Evolutionary conservation across 2,888 invertebrate species (phyloP), one percentile per base, ranked within the genome.

Genomic region (Eugnorisma glareosa): DNA sequence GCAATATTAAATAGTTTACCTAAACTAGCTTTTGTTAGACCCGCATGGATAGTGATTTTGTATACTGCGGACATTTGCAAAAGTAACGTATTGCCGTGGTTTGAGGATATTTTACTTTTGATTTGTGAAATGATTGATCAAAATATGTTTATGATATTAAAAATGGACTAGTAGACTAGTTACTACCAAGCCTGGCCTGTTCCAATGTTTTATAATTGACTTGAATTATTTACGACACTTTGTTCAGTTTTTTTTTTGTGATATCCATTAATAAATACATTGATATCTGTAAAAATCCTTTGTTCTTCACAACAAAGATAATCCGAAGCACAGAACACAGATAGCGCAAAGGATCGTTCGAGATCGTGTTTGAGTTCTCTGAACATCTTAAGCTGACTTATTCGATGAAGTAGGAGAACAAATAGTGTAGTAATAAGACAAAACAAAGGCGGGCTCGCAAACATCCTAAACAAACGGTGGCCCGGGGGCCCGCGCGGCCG

Each of bases 381-480:
- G 74, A 83, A 83, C 81, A 88, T 88, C 84, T 84, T 86, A 81
- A 85, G 85, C 87, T 81, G 87, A 85, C 87, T 88, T 87, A 87
- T 85, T 88, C 87, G 85, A 87, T 89, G 87, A 89, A 88, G 88
- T 82, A 84, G 85, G 81, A 82, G 82, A 80, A 77, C 90, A 91
- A 91, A 89, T 89, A 88, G 82, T 64, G 77, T 78, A 78, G 85
- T 83, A 85, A 86, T 89, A 85, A 87, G 86, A 86, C 87, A 91
- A 89, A 88, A 87, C 91, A 85, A 81, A 84, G 85, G 81, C 84
- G 75, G 84, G 73, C 79, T 79, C 45, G 86, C 90, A 92, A 90
- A 92, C 91, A 92, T 88, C 92, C 92, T 91, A 89, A 91, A 87
- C 92, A 92, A 91, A 92, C 91, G 79, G 84, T 73, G 77, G 66